Base-by-base conservation (phyloP, 1,140 invertebrate species). In the Cephus cinctus region DNA sequence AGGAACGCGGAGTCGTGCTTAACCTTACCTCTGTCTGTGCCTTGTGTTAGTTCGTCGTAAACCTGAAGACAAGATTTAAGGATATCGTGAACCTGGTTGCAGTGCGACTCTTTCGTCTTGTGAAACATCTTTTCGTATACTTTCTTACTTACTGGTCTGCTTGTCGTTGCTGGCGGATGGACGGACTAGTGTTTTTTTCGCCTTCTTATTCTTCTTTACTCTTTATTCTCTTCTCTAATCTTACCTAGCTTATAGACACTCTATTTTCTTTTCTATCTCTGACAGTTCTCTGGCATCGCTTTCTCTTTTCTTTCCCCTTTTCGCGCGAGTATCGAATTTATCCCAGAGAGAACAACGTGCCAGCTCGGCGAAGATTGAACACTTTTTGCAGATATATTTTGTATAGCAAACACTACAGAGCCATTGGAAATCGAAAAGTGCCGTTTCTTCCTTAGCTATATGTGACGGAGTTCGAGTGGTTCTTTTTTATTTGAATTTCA, bases 1-100 rank as follows among this genome's bases (percentile, higher is more conserved):
- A 30, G 40, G 21, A 31, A 23, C 18, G 43, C 30, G 32, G 32
- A 39, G 42, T 56, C 47, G 44, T 39, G 56, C 56, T 54, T 47
- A 43, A 54, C 48, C 42, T 51, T 54, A 42, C 31, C 6, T 8
- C 6, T 27, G 25, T 27, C n/a, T n/a, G n/a, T n/a, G n/a, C n/a
- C n/a, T n/a, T n/a, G n/a, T n/a, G n/a, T n/a, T n/a, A n/a, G n/a
- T n/a, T n/a, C n/a, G n/a, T n/a, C n/a, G n/a, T n/a, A n/a, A n/a
- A n/a, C 27, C 9, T 12, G 9, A 9, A 2, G 27, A 2, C 9
- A 30, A 11, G 27, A 30, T 12, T 30, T 30, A 12, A 30, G 9
- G 27, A 30, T 30, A 30, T 30, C 14, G 11, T 30, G 12, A 30
- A 12, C 11, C 3, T 12, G 9, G 2, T 30, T 30, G 2, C 9